A percentile compares a stretch with the other conserved stretches of the same genome.
Conservation (phyloP, 2,888 invertebrate species). For the Aproaerema taeniolella region DNA sequence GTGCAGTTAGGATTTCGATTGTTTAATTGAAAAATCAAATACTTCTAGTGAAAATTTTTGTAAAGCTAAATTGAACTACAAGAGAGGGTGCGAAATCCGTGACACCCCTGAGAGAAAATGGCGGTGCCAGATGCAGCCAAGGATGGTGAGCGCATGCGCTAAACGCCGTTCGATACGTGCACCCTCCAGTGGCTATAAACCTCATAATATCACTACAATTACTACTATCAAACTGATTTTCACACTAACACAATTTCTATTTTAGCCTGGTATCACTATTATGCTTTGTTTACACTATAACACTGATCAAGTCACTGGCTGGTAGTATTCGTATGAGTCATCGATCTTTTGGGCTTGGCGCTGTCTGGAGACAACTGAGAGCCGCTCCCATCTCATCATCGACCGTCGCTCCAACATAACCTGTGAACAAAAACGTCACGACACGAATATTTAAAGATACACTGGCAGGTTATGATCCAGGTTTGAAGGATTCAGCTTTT, state of each 20-base stretch:
- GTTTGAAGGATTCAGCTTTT: not conserved
- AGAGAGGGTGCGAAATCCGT: slow-evolving; percentile 23
- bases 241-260: slow-evolving; percentile 2
- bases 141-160: slow-evolving; percentile 68
- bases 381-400: slow-evolving; percentile 19
- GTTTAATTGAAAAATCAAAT: no score
- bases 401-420: slow-evolving; percentile 15
- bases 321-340: no score
- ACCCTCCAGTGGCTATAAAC: slow-evolving; percentile 48
- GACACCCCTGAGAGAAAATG: slow-evolving; percentile 56
- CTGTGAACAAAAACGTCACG: slow-evolving; percentile 37
- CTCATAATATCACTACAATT: slow-evolving; percentile 37
- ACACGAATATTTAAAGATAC: slow-evolving; percentile 12
- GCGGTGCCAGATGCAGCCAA: slow-evolving; percentile 54
- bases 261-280: no score
- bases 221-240: not conserved
- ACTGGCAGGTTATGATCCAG: not conserved
- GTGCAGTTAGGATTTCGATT: no score
- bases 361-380: not conserved
- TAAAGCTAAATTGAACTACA: no score
- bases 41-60: no score
- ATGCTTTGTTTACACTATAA: no score
- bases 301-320: not conserved
- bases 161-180: slow-evolving; percentile 66
- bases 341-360: slow-evolving; percentile 5